Evolutionary conservation across 2,113 vertebrate genomes (phyloP).

Genomic region (Cryptoleucopteryx plumbea): DNA sequence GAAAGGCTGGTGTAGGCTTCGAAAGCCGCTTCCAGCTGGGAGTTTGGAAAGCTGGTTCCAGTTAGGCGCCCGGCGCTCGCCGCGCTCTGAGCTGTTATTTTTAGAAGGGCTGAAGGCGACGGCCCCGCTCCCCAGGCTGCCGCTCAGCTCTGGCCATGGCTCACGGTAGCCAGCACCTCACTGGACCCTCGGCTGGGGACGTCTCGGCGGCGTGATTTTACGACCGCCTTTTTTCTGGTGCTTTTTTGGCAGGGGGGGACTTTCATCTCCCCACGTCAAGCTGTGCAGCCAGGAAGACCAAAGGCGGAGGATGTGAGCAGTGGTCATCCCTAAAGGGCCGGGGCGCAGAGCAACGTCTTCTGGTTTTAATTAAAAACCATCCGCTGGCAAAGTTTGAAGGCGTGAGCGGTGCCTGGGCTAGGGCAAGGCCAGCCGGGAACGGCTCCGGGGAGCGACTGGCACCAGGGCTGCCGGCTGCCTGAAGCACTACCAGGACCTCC

Average conservation of each 20-base stretch:
- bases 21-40: slow-evolving; percentile 20
- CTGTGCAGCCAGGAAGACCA: slow-evolving; percentile 38
- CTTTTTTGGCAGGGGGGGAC: background rate
- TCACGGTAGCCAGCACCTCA: background rate
- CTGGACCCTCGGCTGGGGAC: background rate
- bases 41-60: slow-evolving; percentile 58
- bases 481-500: background rate
- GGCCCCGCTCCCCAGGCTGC: background rate
- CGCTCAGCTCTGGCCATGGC: accelerated
- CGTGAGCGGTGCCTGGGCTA: background rate
- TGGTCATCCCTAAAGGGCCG: slow-evolving; percentile 52
- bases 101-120: slow-evolving; percentile 3
- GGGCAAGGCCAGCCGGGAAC: background rate
- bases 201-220: accelerated
- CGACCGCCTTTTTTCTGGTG: background rate
- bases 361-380: slow-evolving; percentile 60
- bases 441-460: accelerated
- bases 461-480: background rate
- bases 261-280: slow-evolving; percentile 17
- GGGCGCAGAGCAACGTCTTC: background rate
- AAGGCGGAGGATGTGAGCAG: slow-evolving; percentile 23
- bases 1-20: slow-evolving; percentile 1
- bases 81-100: slow-evolving; percentile 1
- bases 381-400: background rate
- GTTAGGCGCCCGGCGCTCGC: background rate